Conservation (phyloP, 2,888 invertebrate species). For the Cephus runcator region DNA sequence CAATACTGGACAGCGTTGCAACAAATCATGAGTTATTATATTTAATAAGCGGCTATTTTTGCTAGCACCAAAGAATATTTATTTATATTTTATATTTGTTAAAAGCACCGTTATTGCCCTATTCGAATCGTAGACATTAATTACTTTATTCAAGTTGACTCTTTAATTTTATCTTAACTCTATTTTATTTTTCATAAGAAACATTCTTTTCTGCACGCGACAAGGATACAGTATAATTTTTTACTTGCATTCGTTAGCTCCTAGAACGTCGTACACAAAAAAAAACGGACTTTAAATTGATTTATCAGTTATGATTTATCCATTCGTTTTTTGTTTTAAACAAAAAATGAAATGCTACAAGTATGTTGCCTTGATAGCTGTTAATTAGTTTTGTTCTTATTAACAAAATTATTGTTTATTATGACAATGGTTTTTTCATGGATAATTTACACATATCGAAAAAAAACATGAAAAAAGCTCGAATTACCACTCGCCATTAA, state of each 20-base stretch:
- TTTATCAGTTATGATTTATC: background rate
- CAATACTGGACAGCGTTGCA: background rate
- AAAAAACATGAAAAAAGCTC: background rate
- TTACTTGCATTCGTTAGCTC: background rate
- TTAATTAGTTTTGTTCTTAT: background rate
- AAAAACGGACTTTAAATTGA: background rate
- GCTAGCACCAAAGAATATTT: constrained; percentile 5
- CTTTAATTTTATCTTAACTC: background rate
- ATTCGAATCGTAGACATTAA: background rate
- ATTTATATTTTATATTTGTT: background rate
- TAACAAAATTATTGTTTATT: background rate
- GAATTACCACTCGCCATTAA: background rate
- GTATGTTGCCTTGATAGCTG: background rate
- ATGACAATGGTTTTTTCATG: background rate
- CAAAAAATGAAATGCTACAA: background rate
- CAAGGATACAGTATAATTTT: background rate
- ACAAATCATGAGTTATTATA: background rate
- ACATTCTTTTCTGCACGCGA: background rate
- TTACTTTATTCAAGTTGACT: background rate
- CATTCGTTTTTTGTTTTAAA: background rate
- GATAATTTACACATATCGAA: background rate
- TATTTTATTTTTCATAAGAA: background rate
- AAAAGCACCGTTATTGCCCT: background rate
- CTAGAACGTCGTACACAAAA: background rate
- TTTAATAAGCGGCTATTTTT: background rate